These are phyloP conservation scores for Gryon sp. DNA, from an alignment of 1,140 invertebrate genomes.

Conservation along the genomic window DNA sequence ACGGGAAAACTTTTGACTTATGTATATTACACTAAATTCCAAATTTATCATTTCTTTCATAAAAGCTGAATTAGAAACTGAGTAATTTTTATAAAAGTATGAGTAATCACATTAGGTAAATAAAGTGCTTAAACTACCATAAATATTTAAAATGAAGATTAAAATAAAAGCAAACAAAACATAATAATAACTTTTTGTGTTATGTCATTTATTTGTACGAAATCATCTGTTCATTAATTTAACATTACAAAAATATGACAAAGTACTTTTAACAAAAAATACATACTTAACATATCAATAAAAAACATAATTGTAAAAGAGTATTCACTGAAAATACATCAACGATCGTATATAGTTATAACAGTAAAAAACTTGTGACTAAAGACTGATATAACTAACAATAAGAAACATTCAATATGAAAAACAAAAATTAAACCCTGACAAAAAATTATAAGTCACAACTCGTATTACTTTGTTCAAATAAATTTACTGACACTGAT, in stretches of 20 bases:
- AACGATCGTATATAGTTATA: conserved; percentile 47
- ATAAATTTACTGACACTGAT: conserved; percentile 15
- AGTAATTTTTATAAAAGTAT: too few species aligned
- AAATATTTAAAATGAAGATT: neutral
- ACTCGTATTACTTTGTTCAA: conserved; percentile 3
- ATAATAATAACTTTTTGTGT: conserved; percentile 4
- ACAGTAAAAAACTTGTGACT: conserved; percentile 39
- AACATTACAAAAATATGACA: conserved; percentile 51
- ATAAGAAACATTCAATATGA: conserved; percentile 15
- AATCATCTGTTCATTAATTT: conserved; percentile 25
- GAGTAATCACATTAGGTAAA: too few species aligned
- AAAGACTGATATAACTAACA: conserved; percentile 29
- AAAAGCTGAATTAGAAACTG: too few species aligned
- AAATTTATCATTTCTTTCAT: conserved; percentile 15
- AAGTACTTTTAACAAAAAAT: conserved; percentile 35
- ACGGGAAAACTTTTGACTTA: conserved; percentile 17
- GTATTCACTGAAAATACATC: conserved; percentile 31
- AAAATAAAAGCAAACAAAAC: conserved; percentile 1
- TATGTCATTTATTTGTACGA: conserved; percentile 26
- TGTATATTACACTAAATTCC: conserved; percentile 3
- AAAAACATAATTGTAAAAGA: conserved; percentile 44
- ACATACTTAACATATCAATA: conserved; percentile 36
- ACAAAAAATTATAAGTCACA: conserved; percentile 36
- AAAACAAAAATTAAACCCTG: conserved; percentile 18
- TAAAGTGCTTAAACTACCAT: too few species aligned